Percentiles rank a stretch among this genome's conserved stretches.
Evolutionary conservation across 2,113 vertebrate species (phyloP).

Genomic region (Budorcas taxicolor): DNA sequence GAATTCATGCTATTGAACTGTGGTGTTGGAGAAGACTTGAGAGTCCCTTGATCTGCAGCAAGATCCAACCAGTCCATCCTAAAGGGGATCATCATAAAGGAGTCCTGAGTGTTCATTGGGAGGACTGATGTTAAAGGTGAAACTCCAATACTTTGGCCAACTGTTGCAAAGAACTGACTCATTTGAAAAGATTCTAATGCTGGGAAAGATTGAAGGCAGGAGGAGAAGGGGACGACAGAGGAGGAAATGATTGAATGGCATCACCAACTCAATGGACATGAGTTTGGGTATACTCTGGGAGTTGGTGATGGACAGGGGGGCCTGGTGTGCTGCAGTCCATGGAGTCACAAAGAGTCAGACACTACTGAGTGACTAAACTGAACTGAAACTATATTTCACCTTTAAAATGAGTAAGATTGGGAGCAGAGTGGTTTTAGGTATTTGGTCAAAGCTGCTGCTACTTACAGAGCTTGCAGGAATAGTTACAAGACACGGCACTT

Average conservation of each 20-base stretch:
- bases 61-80: not conserved
- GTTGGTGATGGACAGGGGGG: not conserved
- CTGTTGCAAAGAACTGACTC: not conserved
- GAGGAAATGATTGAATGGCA: not conserved
- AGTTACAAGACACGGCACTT: not conserved
- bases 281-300: not conserved
- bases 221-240: not conserved
- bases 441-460: not conserved
- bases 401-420: not conserved
- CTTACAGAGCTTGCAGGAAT: not conserved
- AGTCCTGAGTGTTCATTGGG: not conserved
- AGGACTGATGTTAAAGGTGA: not conserved
- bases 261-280: not conserved
- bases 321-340: not conserved
- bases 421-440: not conserved
- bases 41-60: not conserved
- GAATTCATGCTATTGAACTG: not conserved
- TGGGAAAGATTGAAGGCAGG: not conserved
- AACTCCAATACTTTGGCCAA: not conserved
- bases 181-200: not conserved
- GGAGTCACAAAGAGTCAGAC: not conserved
- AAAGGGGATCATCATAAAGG: too few relatives aligned
- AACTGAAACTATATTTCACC: not conserved
- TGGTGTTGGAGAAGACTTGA: not conserved
- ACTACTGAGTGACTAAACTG: not conserved